phyloP scores from a whole-genome alignment of 2,113 vertebrate genomes.

The Vidua chalybeata region DNA sequence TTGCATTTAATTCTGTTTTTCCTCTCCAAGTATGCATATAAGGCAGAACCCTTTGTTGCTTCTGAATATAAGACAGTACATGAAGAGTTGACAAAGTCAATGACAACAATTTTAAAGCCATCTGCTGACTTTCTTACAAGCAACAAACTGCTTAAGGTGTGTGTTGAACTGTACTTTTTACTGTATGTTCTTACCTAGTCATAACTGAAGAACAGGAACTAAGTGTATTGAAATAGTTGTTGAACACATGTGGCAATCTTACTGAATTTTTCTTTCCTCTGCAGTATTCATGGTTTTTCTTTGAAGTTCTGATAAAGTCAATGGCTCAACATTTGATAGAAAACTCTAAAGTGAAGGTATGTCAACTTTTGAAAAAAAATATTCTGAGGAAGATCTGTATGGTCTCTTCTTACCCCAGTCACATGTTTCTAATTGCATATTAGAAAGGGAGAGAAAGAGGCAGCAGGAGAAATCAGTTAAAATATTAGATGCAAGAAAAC shows the following conservation, averaged over 20 bases:
- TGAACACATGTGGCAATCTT: not conserved
- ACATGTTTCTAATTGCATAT: not conserved
- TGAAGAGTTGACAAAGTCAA: conserved; percentile 94
- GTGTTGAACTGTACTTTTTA: not conserved
- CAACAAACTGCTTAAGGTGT: conserved; percentile 98
- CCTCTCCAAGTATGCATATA: conserved; percentile 87
- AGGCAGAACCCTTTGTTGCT: conserved; percentile 86
- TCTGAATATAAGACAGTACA: conserved; percentile 87
- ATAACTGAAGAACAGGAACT: not conserved
- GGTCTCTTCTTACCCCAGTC: not conserved
- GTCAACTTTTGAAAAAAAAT: not conserved
- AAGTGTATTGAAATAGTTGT: not conserved
- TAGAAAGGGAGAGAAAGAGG: not conserved
- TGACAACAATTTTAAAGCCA: conserved; percentile 96
- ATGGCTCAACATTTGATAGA: conserved; percentile 97
- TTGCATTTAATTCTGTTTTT: not conserved
- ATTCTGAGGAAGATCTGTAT: not conserved
- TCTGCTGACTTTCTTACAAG: conserved; percentile 98
- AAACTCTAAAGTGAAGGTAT: conserved; percentile 92
- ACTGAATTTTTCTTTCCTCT: conserved; percentile 54
- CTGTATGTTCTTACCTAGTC: not conserved
- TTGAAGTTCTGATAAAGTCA: conserved; percentile 95
- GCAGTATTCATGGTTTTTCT: conserved; percentile 99
- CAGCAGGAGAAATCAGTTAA: not conserved
- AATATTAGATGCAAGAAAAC: not conserved